Percentiles rank a stretch among this genome's conserved stretches.
Conservation (phyloP, 2,797 vertebrate genomes). For the Neostethus bicornis region DNA sequence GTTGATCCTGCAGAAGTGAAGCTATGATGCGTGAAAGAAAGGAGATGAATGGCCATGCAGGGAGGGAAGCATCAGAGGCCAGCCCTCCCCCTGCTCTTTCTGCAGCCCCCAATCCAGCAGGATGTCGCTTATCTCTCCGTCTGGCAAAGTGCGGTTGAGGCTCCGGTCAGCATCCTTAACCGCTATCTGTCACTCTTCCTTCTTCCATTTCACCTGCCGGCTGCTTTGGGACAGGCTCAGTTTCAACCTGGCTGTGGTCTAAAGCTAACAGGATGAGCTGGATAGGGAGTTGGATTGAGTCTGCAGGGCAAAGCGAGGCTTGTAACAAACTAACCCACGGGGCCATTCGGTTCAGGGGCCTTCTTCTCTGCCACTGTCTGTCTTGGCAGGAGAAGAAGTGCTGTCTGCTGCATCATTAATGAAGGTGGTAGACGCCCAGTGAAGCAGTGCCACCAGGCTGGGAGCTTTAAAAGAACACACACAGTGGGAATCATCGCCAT, state of each 20-base stretch:
- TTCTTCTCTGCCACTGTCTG: conserved; percentile 37
- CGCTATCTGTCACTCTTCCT: conserved; percentile 61
- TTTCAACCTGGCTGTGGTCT: conserved; percentile 62
- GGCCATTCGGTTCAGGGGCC: conserved; percentile 57
- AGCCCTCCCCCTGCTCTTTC: conserved; percentile 17
- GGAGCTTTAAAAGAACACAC: conserved; percentile 44
- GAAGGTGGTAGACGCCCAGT: conserved; percentile 57
- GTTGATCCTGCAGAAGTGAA: conserved; percentile 12
- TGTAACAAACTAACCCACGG: conserved; percentile 62
- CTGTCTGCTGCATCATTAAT: conserved; percentile 74
- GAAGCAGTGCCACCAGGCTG: conserved; percentile 46
- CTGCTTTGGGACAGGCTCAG: conserved; percentile 56
- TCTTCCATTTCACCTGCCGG: conserved; percentile 23
- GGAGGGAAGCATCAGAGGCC: conserved; percentile 15
- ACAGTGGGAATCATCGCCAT: conserved; percentile 52
- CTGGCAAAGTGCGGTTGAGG: conserved; percentile 65
- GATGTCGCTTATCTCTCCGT: conserved; percentile 65
- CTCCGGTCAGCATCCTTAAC: conserved; percentile 70
- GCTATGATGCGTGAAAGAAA: conserved; percentile 1
- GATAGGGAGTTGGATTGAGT: conserved; percentile 49
- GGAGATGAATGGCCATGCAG: conserved; percentile 28
- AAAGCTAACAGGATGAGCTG: conserved; percentile 50
- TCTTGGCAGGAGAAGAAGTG: conserved; percentile 59
- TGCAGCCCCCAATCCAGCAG: conserved; percentile 44
- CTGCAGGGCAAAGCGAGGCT: conserved; percentile 31